Conservation (phyloP, 2,113 vertebrate species). For the Martes martes region DNA sequence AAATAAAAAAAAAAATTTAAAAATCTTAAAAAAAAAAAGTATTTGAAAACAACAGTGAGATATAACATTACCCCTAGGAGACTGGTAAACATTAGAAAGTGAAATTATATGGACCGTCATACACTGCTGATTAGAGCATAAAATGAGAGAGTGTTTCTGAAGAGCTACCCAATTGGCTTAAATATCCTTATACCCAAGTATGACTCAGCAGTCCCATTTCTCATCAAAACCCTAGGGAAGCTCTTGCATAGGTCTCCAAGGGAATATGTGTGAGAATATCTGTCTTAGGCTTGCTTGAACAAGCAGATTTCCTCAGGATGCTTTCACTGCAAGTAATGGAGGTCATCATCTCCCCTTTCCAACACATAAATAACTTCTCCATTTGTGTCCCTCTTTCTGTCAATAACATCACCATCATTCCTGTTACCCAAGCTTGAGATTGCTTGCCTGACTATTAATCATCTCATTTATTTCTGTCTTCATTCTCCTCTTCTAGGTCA, state of each 20-base stretch:
- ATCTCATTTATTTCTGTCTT: slow-evolving; percentile 25
- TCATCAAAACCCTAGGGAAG: background rate
- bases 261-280: background rate
- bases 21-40: too few relatives aligned
- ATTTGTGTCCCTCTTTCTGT: background rate
- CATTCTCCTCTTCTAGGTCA: background rate
- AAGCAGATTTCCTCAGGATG: slow-evolving; percentile 5
- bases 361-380: slow-evolving; percentile 26
- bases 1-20: too few relatives aligned
- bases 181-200: background rate
- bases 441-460: background rate
- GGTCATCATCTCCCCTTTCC: slow-evolving; percentile 6
- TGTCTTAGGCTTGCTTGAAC: background rate
- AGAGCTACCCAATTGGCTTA: background rate
- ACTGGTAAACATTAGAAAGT: background rate
- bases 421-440: background rate
- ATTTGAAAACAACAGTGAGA: background rate
- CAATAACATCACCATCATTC: slow-evolving; percentile 6
- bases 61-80: background rate
- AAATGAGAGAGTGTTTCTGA: background rate
- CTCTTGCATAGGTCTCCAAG: background rate
- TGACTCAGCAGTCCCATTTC: background rate
- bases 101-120: background rate
- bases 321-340: background rate
- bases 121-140: background rate